Percentiles rank a stretch among this genome's conserved stretches.
Evolutionary conservation across 2,888 invertebrate species (phyloP).

Genomic region (Tiphia femorata): DNA sequence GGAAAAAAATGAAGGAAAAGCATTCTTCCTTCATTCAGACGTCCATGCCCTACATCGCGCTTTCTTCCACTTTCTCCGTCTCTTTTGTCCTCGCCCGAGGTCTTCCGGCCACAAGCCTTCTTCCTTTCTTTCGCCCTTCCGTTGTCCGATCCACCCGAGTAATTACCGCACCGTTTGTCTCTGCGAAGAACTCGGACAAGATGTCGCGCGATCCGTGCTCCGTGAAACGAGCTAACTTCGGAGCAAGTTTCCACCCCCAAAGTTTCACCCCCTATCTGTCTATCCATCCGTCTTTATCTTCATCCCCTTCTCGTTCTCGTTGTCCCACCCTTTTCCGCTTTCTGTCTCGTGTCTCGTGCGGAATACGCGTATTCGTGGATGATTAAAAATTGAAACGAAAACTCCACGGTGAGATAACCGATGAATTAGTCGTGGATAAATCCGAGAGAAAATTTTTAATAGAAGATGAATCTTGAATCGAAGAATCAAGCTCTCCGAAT

Average conservation of each 20-base stretch:
- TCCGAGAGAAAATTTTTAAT: too few species aligned
- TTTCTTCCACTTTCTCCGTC: slow-evolving; percentile 25
- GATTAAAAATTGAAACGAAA: too few species aligned
- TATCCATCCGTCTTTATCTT: neutral
- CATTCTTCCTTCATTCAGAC: too few species aligned
- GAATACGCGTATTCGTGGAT: neutral
- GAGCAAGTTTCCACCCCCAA: slow-evolving; percentile 4
- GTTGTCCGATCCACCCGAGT: slow-evolving; percentile 39
- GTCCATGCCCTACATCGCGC: too few species aligned
- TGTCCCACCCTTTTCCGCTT: neutral
- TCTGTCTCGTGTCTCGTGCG: neutral
- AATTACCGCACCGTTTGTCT: slow-evolving; percentile 51
- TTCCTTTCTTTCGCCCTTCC: slow-evolving; percentile 26
- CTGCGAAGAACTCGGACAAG: slow-evolving; percentile 34
- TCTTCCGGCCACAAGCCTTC: slow-evolving; percentile 11
- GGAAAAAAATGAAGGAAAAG: too few species aligned
- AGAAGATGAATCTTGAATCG: too few species aligned
- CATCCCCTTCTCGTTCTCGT: neutral
- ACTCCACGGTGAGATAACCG: too few species aligned
- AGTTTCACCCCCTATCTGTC: slow-evolving; percentile 1
- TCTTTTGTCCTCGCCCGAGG: neutral
- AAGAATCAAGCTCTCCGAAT: too few species aligned
- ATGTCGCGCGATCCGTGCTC: slow-evolving; percentile 22
- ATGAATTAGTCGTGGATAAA: too few species aligned
- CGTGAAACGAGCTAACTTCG: slow-evolving; percentile 35